Evolutionary conservation across 2,797 vertebrate species (phyloP).

Genomic region (Sciurus carolinensis): DNA sequence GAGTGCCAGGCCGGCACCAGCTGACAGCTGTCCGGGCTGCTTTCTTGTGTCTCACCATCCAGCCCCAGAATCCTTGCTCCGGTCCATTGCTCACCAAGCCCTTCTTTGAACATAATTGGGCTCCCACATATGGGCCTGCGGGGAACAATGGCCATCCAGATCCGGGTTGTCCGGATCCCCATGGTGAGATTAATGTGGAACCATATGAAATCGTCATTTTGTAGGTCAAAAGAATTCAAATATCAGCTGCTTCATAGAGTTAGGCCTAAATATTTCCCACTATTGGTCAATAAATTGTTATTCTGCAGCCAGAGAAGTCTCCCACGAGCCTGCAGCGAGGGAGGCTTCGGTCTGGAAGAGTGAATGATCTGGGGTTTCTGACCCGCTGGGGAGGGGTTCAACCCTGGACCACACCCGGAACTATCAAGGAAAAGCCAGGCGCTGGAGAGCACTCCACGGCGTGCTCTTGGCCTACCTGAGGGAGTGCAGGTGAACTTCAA

Average conservation of each 20-base stretch:
- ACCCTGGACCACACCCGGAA: not conserved
- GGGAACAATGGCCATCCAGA: not conserved
- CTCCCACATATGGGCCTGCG: not conserved
- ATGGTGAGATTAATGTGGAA: not conserved
- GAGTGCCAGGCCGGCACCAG: constrained; percentile 7
- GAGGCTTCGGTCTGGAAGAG: not conserved
- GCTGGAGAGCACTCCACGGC: not conserved
- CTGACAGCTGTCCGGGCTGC: constrained; percentile 46
- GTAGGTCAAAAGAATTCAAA: not conserved
- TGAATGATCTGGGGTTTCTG: not conserved
- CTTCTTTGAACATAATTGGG: constrained; percentile 13
- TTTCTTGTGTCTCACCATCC: not conserved
- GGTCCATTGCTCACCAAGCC: not conserved
- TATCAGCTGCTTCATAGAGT: not conserved
- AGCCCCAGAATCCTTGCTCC: not conserved
- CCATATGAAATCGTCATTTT: not conserved
- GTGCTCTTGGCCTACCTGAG: not conserved
- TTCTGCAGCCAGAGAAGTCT: not conserved
- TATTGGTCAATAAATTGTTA: not conserved
- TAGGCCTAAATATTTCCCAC: not conserved
- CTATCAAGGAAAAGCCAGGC: not conserved
- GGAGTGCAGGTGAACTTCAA: rapidly evolving
- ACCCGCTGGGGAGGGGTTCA: not conserved
- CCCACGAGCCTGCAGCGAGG: rapidly evolving
- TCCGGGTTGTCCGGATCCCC: not conserved